Conservation (phyloP, 2,888 invertebrate genomes). For the Meganola albula region DNA sequence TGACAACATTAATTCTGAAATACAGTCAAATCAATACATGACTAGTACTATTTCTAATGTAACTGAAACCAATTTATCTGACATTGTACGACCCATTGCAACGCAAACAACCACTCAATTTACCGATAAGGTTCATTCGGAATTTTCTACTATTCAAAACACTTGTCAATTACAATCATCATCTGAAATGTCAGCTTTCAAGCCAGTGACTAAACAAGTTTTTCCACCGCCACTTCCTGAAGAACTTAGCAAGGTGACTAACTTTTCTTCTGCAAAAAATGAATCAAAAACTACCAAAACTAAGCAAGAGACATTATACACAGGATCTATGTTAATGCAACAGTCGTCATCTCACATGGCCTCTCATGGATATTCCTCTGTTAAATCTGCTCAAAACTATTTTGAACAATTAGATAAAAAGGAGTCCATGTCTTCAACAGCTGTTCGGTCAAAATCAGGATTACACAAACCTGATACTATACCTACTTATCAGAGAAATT, state of each 20-base stretch:
- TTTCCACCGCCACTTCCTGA: constrained; percentile 57
- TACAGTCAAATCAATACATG: constrained; percentile 43
- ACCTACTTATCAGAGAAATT: constrained; percentile 81
- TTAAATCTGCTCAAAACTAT: constrained; percentile 59
- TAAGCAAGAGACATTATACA: constrained; percentile 43
- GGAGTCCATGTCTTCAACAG: constrained; percentile 50
- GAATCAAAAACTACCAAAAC: constrained; percentile 55
- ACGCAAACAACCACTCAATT: constrained; percentile 49
- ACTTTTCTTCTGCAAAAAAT: constrained; percentile 57
- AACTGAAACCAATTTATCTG: constrained; percentile 39
- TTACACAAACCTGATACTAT: constrained; percentile 80
- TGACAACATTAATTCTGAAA: constrained; percentile 58
- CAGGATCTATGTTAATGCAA: constrained; percentile 48
- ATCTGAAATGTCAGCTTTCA: constrained; percentile 64
- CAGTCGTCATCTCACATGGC: constrained; percentile 40
- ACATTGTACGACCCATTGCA: constrained; percentile 54
- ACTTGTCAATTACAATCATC: constrained; percentile 58
- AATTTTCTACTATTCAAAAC: constrained; percentile 57
- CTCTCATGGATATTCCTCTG: constrained; percentile 52
- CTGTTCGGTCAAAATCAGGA: constrained; percentile 66
- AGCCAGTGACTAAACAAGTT: constrained; percentile 65
- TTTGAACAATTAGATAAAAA: constrained; percentile 63
- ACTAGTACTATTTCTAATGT: constrained; percentile 34
- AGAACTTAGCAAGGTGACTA: constrained; percentile 47
- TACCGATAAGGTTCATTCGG: constrained; percentile 44